Evolutionary conservation across 2,797 vertebrate species (phyloP).

Genomic region (Takifugu ocellatus): DNA sequence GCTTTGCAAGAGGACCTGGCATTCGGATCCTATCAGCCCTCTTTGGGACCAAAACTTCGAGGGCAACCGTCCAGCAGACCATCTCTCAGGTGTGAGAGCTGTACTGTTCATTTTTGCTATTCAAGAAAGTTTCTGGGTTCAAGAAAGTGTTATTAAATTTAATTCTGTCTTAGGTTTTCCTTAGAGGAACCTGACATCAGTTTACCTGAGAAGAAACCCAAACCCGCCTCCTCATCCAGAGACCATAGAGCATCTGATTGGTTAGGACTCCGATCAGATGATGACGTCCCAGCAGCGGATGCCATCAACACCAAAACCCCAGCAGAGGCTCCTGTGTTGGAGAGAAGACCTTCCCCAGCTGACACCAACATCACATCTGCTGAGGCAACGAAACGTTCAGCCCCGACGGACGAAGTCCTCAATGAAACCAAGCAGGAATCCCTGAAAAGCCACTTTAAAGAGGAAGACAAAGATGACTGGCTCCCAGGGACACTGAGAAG

Average conservation of each 20-base stretch:
- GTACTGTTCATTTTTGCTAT: not conserved
- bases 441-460: constrained; percentile 29
- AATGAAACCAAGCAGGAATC: constrained; percentile 36
- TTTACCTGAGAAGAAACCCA: constrained; percentile 69
- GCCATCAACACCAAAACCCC: constrained; percentile 18
- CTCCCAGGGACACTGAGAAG: constrained; percentile 73
- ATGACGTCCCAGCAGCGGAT: constrained; percentile 46
- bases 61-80: constrained; percentile 77
- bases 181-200: constrained; percentile 69
- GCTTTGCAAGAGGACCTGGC: constrained; percentile 75
- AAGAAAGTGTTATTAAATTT: not conserved
- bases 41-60: constrained; percentile 68
- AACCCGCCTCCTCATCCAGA: constrained; percentile 45
- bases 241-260: constrained; percentile 73
- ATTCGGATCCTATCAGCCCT: constrained; percentile 87
- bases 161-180: constrained; percentile 75
- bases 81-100: constrained; percentile 77
- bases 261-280: constrained; percentile 80
- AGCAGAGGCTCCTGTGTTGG: constrained; percentile 26
- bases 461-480: constrained; percentile 74
- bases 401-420: constrained; percentile 3
- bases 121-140: too few species aligned
- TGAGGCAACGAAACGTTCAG: constrained; percentile 14
- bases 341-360: constrained; percentile 26
- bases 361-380: constrained; percentile 19